Conservation (phyloP, 92 coral and sea anemone genomes). For the Meandrina meandrites region DNA sequence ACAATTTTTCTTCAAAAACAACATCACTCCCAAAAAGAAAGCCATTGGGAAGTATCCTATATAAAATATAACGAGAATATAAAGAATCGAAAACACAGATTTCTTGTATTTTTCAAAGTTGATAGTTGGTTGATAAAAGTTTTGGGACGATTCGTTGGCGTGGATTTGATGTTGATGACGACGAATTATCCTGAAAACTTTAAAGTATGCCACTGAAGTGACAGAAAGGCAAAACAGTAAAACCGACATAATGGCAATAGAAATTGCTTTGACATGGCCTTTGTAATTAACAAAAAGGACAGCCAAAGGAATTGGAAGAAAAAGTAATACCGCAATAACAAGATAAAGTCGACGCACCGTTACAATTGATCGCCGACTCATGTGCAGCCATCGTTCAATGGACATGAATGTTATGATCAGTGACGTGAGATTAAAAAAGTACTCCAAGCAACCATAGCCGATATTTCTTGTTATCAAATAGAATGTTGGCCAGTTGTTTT, state of each 20-base stretch:
- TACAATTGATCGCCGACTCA: background rate
- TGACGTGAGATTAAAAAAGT: background rate
- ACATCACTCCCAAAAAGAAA: background rate
- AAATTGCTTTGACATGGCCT: too few species aligned
- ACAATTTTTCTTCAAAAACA: too few species aligned
- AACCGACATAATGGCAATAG: background rate
- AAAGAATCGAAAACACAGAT: background rate
- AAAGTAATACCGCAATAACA: background rate
- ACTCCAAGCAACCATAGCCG: background rate
- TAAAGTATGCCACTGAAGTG: background rate
- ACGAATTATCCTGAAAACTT: background rate
- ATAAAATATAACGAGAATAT: background rate
- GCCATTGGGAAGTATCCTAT: background rate
- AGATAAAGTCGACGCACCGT: background rate
- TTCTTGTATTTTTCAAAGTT: background rate
- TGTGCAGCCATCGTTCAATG: constrained; percentile 5
- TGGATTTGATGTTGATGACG: constrained; percentile 1
- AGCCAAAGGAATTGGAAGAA: background rate
- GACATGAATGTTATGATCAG: background rate
- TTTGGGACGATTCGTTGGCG: background rate
- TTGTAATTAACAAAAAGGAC: background rate
- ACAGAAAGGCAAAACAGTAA: background rate
- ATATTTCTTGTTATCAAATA: background rate
- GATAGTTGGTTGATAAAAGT: background rate
- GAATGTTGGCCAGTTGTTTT: background rate